Conservation (phyloP, 1,140 invertebrate species). For the Musca domestica region DNA sequence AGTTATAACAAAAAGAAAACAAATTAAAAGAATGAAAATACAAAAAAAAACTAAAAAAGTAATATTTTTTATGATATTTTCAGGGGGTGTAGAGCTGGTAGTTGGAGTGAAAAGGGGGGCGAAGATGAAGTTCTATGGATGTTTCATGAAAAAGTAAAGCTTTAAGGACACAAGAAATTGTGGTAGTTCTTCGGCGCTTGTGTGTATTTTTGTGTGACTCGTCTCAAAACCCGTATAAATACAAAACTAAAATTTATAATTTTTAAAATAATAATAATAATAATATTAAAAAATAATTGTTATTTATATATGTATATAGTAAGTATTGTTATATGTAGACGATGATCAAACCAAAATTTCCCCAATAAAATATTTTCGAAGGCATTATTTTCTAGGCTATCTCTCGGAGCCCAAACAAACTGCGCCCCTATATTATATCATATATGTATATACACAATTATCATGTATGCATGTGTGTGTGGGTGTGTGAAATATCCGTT, state of each 20-base stretch:
- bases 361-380: too few species aligned
- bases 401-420: too few species aligned
- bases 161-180: constrained; percentile 1
- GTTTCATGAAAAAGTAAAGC: neutral
- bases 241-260: too few species aligned
- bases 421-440: too few species aligned
- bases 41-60: neutral
- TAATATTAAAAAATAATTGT: too few species aligned
- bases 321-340: too few species aligned
- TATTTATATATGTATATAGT: too few species aligned
- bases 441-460: neutral
- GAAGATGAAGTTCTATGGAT: too few species aligned
- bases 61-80: neutral
- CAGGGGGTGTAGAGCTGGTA: neutral
- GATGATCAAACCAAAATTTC: too few species aligned
- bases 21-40: neutral
- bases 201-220: neutral
- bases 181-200: neutral
- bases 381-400: too few species aligned
- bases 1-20: neutral
- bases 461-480: neutral
- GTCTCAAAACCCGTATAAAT: neutral
- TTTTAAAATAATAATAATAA: too few species aligned
- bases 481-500: neutral
- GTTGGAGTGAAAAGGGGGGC: too few species aligned